Evolutionary conservation across 1,140 invertebrate species (phyloP), one percentile per base, ranked within the genome.

Genomic region (Bombus pyrosoma): DNA sequence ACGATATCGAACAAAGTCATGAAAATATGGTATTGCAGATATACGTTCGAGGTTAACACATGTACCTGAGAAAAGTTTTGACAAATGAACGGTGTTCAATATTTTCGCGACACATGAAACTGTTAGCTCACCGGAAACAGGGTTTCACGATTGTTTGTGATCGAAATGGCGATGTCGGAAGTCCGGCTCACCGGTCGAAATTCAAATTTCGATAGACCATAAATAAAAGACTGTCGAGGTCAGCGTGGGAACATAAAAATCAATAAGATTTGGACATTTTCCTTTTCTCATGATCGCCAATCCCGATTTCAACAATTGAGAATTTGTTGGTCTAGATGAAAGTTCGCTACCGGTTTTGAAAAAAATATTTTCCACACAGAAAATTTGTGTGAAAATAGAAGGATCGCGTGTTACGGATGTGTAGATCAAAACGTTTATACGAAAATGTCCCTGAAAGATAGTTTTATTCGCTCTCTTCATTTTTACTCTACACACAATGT

Each of bases 111-210:
- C 47, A 47, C 64, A 13, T 13, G 62, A 47, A 39, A 74, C 47
- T 43, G 81, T 77, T 83, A 83, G 62, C 64, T 37, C 47, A n/a
- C 62, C 64, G 74, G 74, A 83, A 77, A 78, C 47, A 39, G n/a
- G n/a, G 57, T 83, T 83, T 69, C 62, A 83, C n/a, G 25, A 41
- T 59, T 73, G 86, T 87, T 87, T 77, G 72, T 22, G 43, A 83
- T 76, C 34, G 59, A 59, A 57, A 81, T 66, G 71, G 32, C 78
- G 57, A 74, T 81, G 83, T 81, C 79, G 78, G 81, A 73, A 83
- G 71, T 74, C 39, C 62, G 59, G 62, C 43, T 80, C 75, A 69
- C 76, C 53, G 72, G 34, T 34, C 18, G 34, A 86, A 89, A 86
- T 86, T 89, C 71, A 41, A 69, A 77, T 69, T 77, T 83, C 37